Conservation (phyloP, 1,140 invertebrate species). For the Homarus americanus region DNA sequence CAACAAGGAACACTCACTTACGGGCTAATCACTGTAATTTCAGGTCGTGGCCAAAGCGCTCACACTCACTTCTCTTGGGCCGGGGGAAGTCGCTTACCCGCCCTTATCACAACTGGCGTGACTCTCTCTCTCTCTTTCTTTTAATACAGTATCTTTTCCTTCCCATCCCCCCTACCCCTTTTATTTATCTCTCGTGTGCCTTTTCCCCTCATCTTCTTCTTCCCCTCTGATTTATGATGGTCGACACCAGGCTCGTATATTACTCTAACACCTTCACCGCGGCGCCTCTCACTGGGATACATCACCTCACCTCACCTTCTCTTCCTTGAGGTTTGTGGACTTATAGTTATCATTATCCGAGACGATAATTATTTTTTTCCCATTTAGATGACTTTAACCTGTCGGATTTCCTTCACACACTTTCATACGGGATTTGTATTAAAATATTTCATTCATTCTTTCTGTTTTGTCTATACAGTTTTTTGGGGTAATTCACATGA, state of each 20-base stretch:
- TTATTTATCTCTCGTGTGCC: constrained; percentile 38
- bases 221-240: constrained; percentile 42
- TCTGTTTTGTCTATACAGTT: neutral
- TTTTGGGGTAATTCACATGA: neutral
- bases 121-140: neutral
- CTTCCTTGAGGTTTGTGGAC: no score
- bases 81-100: neutral
- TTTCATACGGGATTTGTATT: no score
- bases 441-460: no score
- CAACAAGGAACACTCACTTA: constrained; percentile 50
- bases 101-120: neutral
- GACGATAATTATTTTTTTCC: no score
- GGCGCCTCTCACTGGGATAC: constrained; percentile 8
- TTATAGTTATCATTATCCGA: no score
- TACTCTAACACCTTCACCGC: constrained; percentile 5
- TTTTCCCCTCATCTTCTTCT: constrained; percentile 37
- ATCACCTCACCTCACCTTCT: no score
- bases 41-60: constrained; percentile 29
- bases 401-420: no score
- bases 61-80: constrained; percentile 16
- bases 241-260: constrained; percentile 13
- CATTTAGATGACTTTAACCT: no score
- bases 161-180: neutral
- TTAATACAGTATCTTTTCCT: constrained; percentile 3
- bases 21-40: constrained; percentile 52